Percentiles rank a stretch among this genome's conserved stretches.
Evolutionary conservation across 2,113 vertebrate species (phyloP).

Genomic region (Melanerpes formicivorus): DNA sequence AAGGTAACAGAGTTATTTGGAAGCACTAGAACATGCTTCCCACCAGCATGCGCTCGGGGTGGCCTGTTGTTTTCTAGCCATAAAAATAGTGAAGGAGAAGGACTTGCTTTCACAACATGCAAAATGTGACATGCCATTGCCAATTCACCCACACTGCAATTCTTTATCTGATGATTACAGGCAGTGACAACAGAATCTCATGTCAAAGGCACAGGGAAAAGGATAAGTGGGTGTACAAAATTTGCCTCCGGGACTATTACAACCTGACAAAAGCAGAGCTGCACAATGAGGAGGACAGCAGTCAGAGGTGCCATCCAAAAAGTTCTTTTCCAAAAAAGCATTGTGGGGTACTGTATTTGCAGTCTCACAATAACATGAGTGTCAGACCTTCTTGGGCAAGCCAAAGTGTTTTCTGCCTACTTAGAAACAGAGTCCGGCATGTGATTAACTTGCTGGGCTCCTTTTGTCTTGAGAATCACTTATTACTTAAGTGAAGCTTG

Average conservation of each 20-base stretch:
- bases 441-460: not conserved
- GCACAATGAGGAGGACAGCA: not conserved
- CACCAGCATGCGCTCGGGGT: constrained; percentile 85
- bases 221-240: not conserved
- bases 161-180: not conserved
- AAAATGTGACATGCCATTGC: not conserved
- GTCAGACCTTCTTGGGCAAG: not conserved
- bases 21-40: constrained; percentile 85
- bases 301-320: not conserved
- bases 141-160: not conserved
- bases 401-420: not conserved
- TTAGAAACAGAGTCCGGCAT: not conserved
- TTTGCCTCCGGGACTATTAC: not conserved
- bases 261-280: not conserved
- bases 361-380: not conserved
- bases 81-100: constrained; percentile 54
- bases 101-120: constrained; percentile 32
- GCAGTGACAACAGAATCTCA: not conserved
- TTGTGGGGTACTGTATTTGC: not conserved
- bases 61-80: constrained; percentile 79
- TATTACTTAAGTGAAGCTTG: not conserved
- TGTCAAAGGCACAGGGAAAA: not conserved
- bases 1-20: constrained; percentile 90
- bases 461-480: not conserved
- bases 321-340: not conserved